Conservation (phyloP, 2,113 vertebrate species). For the Austrofundulus limnaeus region DNA sequence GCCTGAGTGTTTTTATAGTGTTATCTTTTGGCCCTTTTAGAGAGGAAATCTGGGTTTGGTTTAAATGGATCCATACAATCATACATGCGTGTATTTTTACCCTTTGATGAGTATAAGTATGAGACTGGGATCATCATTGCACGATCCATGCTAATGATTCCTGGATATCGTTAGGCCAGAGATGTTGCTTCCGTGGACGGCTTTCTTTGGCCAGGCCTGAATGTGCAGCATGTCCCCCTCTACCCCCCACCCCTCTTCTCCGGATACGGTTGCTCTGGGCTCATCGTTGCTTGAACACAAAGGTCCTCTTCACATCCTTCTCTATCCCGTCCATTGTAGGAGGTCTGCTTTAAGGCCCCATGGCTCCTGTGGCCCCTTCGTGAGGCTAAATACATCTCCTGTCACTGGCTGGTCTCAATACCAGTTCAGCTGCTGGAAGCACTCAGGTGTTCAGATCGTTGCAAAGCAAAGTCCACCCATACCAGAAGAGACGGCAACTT, state of each 20-base stretch:
- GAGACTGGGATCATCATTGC: conserved; percentile 14
- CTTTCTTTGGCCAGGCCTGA: conserved; percentile 75
- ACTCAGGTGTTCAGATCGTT: conserved; percentile 63
- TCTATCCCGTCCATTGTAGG: conserved; percentile 77
- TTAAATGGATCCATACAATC: neutral
- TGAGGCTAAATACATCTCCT: conserved; percentile 75
- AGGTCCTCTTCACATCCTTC: conserved; percentile 75
- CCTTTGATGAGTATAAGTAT: conserved; percentile 19
- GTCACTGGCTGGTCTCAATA: conserved; percentile 59
- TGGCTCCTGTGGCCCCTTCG: conserved; percentile 42
- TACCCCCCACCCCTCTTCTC: conserved; percentile 64
- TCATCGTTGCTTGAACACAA: conserved; percentile 66
- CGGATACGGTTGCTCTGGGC: conserved; percentile 69
- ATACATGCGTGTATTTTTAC: neutral
- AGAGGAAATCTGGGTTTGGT: no score
- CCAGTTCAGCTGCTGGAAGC: conserved; percentile 75
- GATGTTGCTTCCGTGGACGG: conserved; percentile 72
- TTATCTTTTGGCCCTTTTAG: conserved; percentile 58
- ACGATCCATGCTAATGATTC: conserved; percentile 55
- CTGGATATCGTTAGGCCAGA: conserved; percentile 67
- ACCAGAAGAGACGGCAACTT: neutral
- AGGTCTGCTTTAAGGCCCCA: conserved; percentile 46
- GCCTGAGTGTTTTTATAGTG: conserved; percentile 5
- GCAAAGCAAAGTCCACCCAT: neutral
- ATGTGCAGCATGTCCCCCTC: conserved; percentile 61